Evolutionary conservation across 2,113 vertebrate genomes (phyloP).

Genomic region (Orycteropus afer): DNA sequence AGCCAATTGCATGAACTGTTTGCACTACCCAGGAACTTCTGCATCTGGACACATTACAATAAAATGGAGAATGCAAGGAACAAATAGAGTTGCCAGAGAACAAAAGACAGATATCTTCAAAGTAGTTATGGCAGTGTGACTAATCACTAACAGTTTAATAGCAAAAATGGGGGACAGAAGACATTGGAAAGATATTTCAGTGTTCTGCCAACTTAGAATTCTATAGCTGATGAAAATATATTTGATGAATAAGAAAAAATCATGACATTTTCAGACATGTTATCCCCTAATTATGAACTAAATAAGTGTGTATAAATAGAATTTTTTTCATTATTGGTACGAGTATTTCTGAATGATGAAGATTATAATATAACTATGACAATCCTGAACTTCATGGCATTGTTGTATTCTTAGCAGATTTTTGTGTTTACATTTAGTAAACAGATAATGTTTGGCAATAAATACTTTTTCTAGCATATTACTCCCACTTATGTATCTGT

Average conservation of each 20-base stretch:
- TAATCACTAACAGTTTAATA: background rate
- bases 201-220: background rate
- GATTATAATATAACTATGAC: background rate
- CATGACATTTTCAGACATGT: background rate
- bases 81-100: background rate
- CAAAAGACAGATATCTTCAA: background rate
- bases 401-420: conserved; percentile 3
- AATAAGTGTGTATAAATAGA: background rate
- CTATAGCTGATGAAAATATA: background rate
- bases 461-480: background rate
- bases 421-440: background rate
- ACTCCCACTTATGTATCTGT: background rate
- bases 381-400: conserved; percentile 20
- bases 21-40: too few species aligned
- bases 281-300: conserved; percentile 2
- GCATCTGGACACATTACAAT: background rate
- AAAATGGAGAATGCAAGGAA: background rate
- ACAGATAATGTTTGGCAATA: background rate
- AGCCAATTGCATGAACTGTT: too few species aligned
- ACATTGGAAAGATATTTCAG: background rate
- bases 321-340: background rate
- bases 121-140: background rate
- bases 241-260: background rate
- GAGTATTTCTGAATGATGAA: background rate
- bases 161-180: background rate